phyloP scores from a whole-genome alignment of 2,113 vertebrate species.

The Brienomyrus longianalis region DNA sequence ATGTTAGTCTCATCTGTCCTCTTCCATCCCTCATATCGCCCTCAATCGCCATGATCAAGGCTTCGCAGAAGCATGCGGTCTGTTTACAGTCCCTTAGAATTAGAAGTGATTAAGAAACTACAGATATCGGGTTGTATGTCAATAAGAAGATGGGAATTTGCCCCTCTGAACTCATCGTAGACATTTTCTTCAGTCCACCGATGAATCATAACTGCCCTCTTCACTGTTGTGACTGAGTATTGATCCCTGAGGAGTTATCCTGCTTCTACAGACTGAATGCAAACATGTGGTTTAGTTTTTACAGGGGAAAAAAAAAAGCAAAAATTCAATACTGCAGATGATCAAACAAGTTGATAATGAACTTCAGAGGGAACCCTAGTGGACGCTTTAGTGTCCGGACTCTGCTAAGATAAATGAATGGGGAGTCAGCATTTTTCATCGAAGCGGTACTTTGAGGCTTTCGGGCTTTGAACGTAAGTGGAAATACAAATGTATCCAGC shows the following conservation, averaged over 20 bases:
- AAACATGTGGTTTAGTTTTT: background rate
- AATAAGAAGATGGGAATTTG: background rate
- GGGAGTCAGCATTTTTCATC: background rate
- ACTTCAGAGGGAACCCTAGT: background rate
- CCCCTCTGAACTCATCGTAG: background rate
- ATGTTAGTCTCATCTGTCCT: conserved; percentile 42
- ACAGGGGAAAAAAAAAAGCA: background rate
- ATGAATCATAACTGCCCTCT: background rate
- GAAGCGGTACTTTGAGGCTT: background rate
- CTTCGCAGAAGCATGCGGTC: background rate
- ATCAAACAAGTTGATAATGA: conserved; percentile 2
- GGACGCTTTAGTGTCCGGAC: background rate
- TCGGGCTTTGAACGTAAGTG: background rate
- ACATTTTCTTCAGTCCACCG: background rate
- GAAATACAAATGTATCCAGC: background rate
- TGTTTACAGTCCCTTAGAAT: background rate
- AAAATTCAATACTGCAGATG: background rate
- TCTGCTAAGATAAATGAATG: background rate
- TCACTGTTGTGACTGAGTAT: background rate
- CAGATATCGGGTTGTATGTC: background rate
- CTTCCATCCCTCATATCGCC: conserved; percentile 43
- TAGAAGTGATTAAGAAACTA: background rate
- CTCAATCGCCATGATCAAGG: conserved; percentile 24
- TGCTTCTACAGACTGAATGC: background rate
- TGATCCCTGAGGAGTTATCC: background rate